Evolutionary conservation across 2,888 invertebrate genomes (phyloP).

Genomic region (Nebria salina): DNA sequence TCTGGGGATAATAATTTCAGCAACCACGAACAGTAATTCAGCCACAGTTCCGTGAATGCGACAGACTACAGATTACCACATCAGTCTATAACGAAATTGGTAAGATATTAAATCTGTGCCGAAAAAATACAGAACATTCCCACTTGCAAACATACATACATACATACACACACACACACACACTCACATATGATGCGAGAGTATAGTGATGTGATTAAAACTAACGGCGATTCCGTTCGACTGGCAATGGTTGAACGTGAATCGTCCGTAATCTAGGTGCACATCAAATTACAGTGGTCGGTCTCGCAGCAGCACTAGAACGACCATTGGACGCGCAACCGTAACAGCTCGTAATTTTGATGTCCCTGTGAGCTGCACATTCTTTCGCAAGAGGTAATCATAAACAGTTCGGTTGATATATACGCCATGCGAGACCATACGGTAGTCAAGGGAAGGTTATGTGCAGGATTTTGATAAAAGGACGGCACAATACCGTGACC

Average conservation of each 20-base stretch:
- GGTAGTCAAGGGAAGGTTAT: background rate
- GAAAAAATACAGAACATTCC: background rate
- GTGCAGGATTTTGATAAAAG: constrained; percentile 1
- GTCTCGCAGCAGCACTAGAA: background rate
- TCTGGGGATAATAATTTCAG: constrained; percentile 38
- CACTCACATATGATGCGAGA: background rate
- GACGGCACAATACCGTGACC: background rate
- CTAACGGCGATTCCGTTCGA: background rate
- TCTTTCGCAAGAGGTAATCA: background rate
- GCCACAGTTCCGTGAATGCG: constrained; percentile 29
- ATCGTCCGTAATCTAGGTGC: constrained; percentile 10
- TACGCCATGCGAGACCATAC: background rate
- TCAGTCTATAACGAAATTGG: background rate
- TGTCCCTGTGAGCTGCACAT: background rate
- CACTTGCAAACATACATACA: background rate
- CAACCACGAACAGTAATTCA: constrained; percentile 33
- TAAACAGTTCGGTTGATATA: background rate
- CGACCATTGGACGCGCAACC: background rate
- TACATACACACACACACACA: background rate
- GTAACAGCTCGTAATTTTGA: constrained; percentile 11
- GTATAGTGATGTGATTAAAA: background rate
- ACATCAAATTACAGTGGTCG: constrained; percentile 8
- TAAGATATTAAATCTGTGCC: background rate
- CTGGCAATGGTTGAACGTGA: constrained; percentile 3
- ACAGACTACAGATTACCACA: constrained; percentile 17